These are phyloP conservation scores for Tetraodon nigroviridis DNA, from an alignment of 2,113 vertebrate genomes.

Conservation along the genomic window DNA sequence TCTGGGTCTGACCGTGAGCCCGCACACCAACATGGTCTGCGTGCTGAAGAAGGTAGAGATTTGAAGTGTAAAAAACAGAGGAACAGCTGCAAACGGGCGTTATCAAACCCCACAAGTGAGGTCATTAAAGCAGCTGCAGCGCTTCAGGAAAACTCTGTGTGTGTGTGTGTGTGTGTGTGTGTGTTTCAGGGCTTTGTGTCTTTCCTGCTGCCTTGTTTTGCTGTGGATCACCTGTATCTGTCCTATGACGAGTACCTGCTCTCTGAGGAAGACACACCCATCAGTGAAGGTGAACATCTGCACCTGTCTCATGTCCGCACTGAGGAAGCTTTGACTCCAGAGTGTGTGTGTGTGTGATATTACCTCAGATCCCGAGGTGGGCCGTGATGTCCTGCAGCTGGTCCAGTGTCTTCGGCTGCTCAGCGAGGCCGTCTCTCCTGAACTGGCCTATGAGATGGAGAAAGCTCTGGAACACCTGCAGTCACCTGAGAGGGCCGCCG, in stretches of 20 bases:
- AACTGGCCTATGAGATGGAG: conserved; percentile 89
- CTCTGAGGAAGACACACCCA: conserved; percentile 82
- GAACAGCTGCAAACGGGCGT: no score
- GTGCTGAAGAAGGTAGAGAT: conserved; percentile 85
- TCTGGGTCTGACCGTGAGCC: conserved; percentile 82
- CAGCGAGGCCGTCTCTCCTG: conserved; percentile 79
- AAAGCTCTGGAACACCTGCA: conserved; percentile 84
- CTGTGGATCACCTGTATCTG: conserved; percentile 91
- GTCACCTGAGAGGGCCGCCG: conserved; percentile 86
- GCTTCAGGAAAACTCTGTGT: no score
- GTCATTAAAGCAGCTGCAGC: no score
- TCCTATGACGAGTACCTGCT: conserved; percentile 81
- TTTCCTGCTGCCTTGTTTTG: conserved; percentile 86
- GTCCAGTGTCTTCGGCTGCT: conserved; percentile 88
- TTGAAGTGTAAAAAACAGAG: neutral
- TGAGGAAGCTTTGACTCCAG: neutral
- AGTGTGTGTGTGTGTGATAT: neutral
- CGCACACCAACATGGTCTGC: conserved; percentile 81
- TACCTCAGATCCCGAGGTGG: conserved; percentile 78
- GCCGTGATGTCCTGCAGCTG: conserved; percentile 84
- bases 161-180: neutral
- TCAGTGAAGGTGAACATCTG: conserved; percentile 79
- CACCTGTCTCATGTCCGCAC: neutral
- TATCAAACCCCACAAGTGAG: no score
- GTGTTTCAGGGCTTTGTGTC: conserved; percentile 82